These are phyloP conservation scores for Prorops nasuta DNA, from an alignment of 1,140 invertebrate genomes.

Conservation along the genomic window DNA sequence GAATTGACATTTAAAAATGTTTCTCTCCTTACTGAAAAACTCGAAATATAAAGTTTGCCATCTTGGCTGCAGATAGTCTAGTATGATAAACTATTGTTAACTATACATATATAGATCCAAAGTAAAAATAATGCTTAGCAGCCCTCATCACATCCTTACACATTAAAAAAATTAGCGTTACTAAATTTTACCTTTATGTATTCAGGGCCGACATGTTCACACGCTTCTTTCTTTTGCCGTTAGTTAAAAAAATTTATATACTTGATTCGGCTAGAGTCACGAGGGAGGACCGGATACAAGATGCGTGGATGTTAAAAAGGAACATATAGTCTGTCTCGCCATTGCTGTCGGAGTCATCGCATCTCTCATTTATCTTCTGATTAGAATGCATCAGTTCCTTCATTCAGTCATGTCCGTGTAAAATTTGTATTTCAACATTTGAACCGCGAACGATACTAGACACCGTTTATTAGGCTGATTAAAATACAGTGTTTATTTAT, in stretches of 20 bases:
- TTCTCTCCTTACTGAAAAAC: neutral
- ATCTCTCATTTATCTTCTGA: slow-evolving; percentile 8
- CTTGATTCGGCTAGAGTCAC: slow-evolving; percentile 33
- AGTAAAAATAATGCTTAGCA: slow-evolving; percentile 3
- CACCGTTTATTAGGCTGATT: slow-evolving; percentile 1
- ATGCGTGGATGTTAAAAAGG: slow-evolving; percentile 37
- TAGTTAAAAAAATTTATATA: slow-evolving; percentile 26
- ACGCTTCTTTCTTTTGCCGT: slow-evolving; percentile 29
- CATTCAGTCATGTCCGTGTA: slow-evolving; percentile 14
- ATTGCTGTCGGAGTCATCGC: slow-evolving; percentile 9
- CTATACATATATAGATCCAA: slow-evolving; percentile 1
- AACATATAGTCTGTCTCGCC: slow-evolving; percentile 9
- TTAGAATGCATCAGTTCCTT: slow-evolving; percentile 17
- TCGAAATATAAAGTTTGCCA: neutral
- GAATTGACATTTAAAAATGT: neutral
- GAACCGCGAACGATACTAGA: slow-evolving; percentile 5
- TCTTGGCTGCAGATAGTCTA: neutral
- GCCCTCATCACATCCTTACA: slow-evolving; percentile 47
- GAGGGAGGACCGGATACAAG: slow-evolving; percentile 46
- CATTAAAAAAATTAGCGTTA: slow-evolving; percentile 37
- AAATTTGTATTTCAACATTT: slow-evolving; percentile 13
- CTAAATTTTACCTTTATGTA: slow-evolving; percentile 40
- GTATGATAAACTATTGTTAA: neutral
- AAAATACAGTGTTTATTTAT: slow-evolving; percentile 1
- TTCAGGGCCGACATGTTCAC: slow-evolving; percentile 36